Conservation (phyloP, 2,113 vertebrate genomes). For the Hyperopisus bebe region DNA sequence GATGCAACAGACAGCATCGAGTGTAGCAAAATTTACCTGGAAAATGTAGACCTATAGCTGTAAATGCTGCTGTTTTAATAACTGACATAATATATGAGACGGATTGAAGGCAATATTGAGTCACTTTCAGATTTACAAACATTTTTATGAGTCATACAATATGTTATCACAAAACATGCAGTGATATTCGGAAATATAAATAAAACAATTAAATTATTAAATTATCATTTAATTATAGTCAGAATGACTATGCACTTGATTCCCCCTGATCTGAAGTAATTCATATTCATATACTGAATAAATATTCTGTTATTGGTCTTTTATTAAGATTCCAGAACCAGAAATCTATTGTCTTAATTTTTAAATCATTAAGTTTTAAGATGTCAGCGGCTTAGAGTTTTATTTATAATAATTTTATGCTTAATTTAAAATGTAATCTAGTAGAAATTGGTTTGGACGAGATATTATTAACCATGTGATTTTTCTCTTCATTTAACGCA, state of each 20-base stretch:
- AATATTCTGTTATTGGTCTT: neutral
- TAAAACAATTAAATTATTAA: neutral
- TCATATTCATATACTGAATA: neutral
- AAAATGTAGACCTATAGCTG: neutral
- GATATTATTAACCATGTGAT: constrained; percentile 45
- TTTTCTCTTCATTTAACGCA: constrained; percentile 65
- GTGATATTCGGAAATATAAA: neutral
- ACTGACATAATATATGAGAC: neutral
- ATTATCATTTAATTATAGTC: neutral
- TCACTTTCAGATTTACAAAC: neutral
- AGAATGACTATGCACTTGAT: neutral
- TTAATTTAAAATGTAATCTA: constrained; percentile 54
- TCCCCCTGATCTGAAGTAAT: neutral
- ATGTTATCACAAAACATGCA: neutral
- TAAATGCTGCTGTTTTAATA: neutral
- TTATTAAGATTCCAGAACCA: constrained; percentile 15
- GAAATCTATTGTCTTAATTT: constrained; percentile 25
- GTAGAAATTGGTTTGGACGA: constrained; percentile 57
- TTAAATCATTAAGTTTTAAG: constrained; percentile 30
- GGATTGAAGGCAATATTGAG: neutral
- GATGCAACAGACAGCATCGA: neutral
- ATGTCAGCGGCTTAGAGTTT: constrained; percentile 47
- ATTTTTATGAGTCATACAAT: neutral
- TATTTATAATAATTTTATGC: constrained; percentile 65
- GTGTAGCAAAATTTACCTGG: neutral